Conservation (phyloP, 2,797 vertebrate species). For the Gobio occitaniae region DNA sequence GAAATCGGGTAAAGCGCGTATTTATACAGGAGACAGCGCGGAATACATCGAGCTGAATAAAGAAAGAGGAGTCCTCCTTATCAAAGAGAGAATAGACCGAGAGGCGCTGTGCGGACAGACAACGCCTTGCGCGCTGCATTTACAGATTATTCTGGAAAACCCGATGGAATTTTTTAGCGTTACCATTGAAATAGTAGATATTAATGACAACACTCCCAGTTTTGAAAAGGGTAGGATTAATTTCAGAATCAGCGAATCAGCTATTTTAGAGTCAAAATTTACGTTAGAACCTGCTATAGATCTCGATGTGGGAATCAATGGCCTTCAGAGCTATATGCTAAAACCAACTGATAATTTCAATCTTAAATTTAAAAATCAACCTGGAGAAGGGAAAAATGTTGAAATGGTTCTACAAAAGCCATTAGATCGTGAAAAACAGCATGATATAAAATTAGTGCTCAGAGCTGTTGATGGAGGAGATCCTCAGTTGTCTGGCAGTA, state of each 20-base stretch:
- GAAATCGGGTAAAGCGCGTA: constrained; percentile 64
- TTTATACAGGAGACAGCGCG: constrained; percentile 69
- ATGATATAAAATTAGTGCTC: constrained; percentile 66
- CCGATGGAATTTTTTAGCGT: constrained; percentile 56
- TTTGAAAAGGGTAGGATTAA: constrained; percentile 62
- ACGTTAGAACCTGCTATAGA: constrained; percentile 74
- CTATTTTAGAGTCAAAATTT: constrained; percentile 68
- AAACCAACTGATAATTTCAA: constrained; percentile 69
- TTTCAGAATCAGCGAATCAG: constrained; percentile 73
- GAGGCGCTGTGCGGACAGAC: constrained; percentile 52
- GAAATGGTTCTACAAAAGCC: constrained; percentile 72
- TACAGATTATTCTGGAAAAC: constrained; percentile 48
- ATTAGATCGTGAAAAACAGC: constrained; percentile 73
- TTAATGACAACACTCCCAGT: constrained; percentile 70
- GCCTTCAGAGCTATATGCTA: constrained; percentile 65
- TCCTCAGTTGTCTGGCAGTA: constrained; percentile 68
- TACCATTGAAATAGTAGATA: constrained; percentile 71
- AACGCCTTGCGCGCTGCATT: constrained; percentile 55
- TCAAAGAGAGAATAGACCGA: constrained; percentile 63
- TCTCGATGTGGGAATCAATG: constrained; percentile 68
- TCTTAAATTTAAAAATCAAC: constrained; percentile 63
- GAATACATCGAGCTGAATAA: constrained; percentile 69
- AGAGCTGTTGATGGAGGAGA: constrained; percentile 77
- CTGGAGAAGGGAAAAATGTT: constrained; percentile 67
- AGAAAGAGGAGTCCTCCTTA: constrained; percentile 67